Conservation (phyloP, 2,888 invertebrate genomes). For the Alsophila aescularia region DNA sequence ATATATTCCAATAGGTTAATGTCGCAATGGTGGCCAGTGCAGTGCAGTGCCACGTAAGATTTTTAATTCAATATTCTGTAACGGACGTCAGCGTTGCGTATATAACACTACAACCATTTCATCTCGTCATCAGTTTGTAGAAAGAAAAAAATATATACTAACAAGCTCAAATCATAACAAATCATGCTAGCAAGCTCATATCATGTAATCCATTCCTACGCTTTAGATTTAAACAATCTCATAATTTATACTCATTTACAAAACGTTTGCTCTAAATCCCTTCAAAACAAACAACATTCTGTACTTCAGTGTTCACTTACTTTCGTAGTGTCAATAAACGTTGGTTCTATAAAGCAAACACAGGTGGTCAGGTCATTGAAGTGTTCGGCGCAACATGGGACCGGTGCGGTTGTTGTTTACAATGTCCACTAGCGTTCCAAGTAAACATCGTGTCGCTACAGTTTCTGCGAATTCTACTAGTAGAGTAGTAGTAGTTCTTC, state of each 20-base stretch:
- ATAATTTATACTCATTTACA: not conserved
- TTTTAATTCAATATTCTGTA: too few species aligned
- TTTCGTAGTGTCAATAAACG: conserved; percentile 31
- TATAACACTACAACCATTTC: too few species aligned
- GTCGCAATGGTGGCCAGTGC: too few species aligned
- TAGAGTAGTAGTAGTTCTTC: too few species aligned
- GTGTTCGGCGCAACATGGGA: conserved; percentile 25
- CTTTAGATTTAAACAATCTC: not conserved
- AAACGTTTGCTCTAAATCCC: not conserved
- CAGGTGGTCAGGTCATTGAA: conserved; percentile 31
- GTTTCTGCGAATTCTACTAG: conserved; percentile 16
- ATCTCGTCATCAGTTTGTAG: too few species aligned
- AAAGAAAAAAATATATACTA: too few species aligned
- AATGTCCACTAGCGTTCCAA: conserved; percentile 23
- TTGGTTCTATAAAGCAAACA: conserved; percentile 31
- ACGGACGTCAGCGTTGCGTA: too few species aligned
- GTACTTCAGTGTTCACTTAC: conserved; percentile 26
- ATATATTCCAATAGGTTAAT: too few species aligned
- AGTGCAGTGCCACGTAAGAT: too few species aligned
- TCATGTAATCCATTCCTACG: too few species aligned
- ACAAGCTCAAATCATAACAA: too few species aligned
- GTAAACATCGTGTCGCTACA: conserved; percentile 33
- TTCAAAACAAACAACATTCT: conserved; percentile 13
- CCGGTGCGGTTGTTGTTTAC: conserved; percentile 34
- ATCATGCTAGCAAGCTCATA: too few species aligned